These are phyloP conservation scores for Malacoraja senta DNA, from an alignment of 2,797 vertebrate genomes.

Conservation along the genomic window DNA sequence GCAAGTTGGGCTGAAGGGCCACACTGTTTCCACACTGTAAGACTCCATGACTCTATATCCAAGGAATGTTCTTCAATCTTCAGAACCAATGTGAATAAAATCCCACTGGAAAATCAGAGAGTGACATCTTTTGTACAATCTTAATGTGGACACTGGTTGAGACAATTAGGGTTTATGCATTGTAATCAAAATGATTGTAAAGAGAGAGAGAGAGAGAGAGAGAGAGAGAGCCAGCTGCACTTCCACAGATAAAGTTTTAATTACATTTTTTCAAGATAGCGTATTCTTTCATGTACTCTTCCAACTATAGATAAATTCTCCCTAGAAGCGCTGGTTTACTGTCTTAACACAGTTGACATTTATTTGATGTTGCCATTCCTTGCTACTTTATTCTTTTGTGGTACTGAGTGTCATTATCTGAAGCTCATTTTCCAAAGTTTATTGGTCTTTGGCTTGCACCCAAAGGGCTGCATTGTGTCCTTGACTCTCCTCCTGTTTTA, in stretches of 20 bases:
- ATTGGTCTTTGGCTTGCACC: not conserved
- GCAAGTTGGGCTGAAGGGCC: too few relatives aligned
- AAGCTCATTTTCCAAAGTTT: not conserved
- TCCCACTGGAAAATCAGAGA: not conserved
- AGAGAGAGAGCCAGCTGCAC: not conserved
- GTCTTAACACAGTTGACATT: not conserved
- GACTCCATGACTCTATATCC: too few relatives aligned
- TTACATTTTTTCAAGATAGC: not conserved
- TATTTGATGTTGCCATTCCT: too few relatives aligned
- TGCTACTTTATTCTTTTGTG: not conserved
- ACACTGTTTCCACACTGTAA: too few relatives aligned
- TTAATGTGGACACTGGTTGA: not conserved
- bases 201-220: not conserved
- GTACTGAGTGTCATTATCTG: not conserved
- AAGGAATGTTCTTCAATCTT: not conserved
- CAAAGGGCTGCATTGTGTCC: not conserved
- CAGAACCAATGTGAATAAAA: not conserved
- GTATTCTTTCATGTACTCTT: not conserved
- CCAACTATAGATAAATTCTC: not conserved
- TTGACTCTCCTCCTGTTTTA: not conserved
- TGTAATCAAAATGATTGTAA: too few relatives aligned
- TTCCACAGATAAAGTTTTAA: not conserved
- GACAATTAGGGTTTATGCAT: too few relatives aligned
- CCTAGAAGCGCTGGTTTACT: not conserved
- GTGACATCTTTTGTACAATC: not conserved